Evolutionary conservation across 1,140 invertebrate genomes (phyloP).

Genomic region (Phthorimaea operculella): DNA sequence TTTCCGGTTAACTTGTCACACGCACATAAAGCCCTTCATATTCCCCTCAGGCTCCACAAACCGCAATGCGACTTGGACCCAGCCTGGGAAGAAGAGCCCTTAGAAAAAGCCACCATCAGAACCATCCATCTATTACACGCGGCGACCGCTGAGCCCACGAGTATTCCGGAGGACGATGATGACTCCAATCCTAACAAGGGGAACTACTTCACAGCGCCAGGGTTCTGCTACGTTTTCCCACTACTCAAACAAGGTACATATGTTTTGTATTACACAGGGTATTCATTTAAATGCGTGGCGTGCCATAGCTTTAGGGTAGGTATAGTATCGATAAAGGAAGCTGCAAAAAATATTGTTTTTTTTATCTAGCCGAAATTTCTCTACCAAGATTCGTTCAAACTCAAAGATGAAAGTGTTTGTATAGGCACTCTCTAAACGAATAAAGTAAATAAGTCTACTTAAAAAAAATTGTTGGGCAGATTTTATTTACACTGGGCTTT

Average conservation of each 20-base stretch:
- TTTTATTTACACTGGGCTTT: too few relatives aligned
- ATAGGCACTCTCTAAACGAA: too few relatives aligned
- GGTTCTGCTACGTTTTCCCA: slow-evolving; percentile 87
- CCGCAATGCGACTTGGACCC: slow-evolving; percentile 82
- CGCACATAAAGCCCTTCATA: too few relatives aligned
- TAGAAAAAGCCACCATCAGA: slow-evolving; percentile 71
- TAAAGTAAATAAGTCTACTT: too few relatives aligned
- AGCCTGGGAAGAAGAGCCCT: slow-evolving; percentile 81
- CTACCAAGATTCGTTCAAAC: too few relatives aligned
- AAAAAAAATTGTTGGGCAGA: too few relatives aligned
- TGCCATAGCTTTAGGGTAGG: not conserved
- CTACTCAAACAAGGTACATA: slow-evolving; percentile 78
- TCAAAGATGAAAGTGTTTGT: too few relatives aligned
- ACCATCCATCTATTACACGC: slow-evolving; percentile 72
- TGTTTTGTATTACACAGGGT: slow-evolving; percentile 30
- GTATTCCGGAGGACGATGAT: slow-evolving; percentile 9
- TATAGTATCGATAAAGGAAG: too few relatives aligned
- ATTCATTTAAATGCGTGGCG: too few relatives aligned
- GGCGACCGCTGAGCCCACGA: slow-evolving; percentile 40
- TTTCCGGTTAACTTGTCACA: too few relatives aligned
- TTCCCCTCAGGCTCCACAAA: slow-evolving; percentile 67
- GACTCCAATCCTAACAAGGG: slow-evolving; percentile 21
- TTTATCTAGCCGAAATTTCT: too few relatives aligned
- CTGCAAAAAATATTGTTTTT: too few relatives aligned
- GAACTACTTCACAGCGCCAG: slow-evolving; percentile 73